A percentile compares a stretch with the other conserved stretches of the same genome.
These are phyloP conservation scores for Grapholita molesta DNA, from an alignment of 1,140 invertebrate genomes.

Conservation along the genomic window DNA sequence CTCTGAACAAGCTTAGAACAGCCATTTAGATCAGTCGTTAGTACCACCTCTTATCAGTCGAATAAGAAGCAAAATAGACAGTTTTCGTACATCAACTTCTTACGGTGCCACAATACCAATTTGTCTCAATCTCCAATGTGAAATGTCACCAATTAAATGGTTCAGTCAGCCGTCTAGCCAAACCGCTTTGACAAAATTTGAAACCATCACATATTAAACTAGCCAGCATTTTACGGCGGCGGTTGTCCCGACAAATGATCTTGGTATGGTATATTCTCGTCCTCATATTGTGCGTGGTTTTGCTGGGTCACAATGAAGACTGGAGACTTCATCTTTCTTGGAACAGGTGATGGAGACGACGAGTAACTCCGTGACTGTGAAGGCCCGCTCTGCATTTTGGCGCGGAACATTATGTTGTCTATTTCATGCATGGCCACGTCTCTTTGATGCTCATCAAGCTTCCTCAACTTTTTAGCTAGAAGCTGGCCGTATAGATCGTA, in stretches of 20 bases:
- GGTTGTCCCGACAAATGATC: conserved; percentile 39
- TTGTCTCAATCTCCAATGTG: not conserved
- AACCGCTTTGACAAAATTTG: conserved; percentile 1
- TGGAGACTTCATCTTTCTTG: conserved; percentile 50
- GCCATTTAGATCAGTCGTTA: no score
- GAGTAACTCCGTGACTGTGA: conserved; percentile 36
- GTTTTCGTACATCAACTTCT: no score
- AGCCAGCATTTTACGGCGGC: conserved; percentile 30
- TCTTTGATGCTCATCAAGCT: conserved; percentile 61
- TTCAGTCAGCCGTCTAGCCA: not conserved
- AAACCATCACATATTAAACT: not conserved
- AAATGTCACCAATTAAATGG: not conserved
- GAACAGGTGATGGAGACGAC: conserved; percentile 39
- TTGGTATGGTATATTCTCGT: conserved; percentile 51
- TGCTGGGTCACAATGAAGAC: conserved; percentile 53
- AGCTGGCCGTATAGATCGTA: conserved; percentile 61
- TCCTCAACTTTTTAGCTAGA: conserved; percentile 61
- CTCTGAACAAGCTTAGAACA: no score
- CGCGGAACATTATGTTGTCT: conserved; percentile 67
- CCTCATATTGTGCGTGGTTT: conserved; percentile 42
- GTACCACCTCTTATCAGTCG: no score
- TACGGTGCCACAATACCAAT: no score
- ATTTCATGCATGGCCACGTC: conserved; percentile 69
- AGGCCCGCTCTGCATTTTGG: conserved; percentile 49
- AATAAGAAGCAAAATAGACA: no score